Percentiles rank a stretch among this genome's conserved stretches.
These are phyloP conservation scores for Ceyx cyanopectus DNA, from an alignment of 2,113 vertebrate genomes.

Conservation along the genomic window DNA sequence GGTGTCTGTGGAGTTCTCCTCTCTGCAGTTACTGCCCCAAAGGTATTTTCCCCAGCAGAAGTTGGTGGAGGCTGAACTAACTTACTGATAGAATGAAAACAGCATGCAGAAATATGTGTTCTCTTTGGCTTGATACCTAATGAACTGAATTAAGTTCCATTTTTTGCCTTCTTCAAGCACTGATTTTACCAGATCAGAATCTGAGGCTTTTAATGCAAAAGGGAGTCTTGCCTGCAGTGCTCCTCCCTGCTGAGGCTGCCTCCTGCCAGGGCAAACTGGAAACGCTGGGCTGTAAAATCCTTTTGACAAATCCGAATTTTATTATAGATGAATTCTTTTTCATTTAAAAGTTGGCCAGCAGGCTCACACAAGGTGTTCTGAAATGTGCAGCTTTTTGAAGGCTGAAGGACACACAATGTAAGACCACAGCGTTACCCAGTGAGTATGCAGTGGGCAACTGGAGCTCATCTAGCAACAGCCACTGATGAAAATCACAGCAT, in stretches of 20 bases:
- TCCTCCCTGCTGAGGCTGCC: not conserved
- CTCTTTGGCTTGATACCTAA: not conserved
- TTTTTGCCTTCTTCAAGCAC: not conserved
- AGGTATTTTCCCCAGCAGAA: not conserved
- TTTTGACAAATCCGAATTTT: not conserved
- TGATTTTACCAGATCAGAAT: not conserved
- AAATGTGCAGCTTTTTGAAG: not conserved
- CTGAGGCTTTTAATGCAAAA: not conserved
- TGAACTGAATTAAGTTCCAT: not conserved
- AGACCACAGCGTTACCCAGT: fast-evolving
- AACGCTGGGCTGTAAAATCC: not conserved
- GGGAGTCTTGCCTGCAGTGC: not conserved
- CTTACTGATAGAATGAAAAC: not conserved
- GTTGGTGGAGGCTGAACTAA: not conserved
- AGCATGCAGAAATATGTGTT: fast-evolving
- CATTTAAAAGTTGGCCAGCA: not conserved
- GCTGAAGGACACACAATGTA: not conserved
- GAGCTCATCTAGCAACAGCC: not conserved
- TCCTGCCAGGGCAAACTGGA: not conserved
- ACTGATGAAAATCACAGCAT: not conserved
- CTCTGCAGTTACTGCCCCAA: not conserved
- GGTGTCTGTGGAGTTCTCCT: no score
- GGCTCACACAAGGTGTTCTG: fast-evolving
- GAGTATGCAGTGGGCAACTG: not conserved
- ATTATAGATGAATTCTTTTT: not conserved